Evolutionary conservation across 2,797 vertebrate species (phyloP), one percentile per base, ranked within the genome.

Genomic region (Champsocephalus gunnari): DNA sequence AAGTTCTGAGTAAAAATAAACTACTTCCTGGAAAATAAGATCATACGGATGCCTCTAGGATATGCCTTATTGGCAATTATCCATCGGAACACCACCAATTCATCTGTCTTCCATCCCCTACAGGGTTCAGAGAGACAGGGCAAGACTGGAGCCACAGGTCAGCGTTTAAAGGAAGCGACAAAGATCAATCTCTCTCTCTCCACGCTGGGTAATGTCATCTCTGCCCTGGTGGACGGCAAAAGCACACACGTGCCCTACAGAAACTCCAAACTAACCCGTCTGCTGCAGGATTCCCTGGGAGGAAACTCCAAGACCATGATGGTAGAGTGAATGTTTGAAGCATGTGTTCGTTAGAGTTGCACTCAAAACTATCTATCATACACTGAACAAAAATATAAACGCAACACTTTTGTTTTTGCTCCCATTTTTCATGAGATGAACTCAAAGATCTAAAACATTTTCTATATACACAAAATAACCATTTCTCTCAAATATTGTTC

Each of bases 251-350:
- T 99, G 50, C 98, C 98, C 56, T 99, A 99, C 88, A 96, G 98
- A 64, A 99, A 99, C 87, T 99, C 98, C 56, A 99, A 99, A 87
- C 94, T 99, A 9, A 99, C 98, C 1, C 96, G 98, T 21, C 94
- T 99, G 71, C 95, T 99, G 62, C 98, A 99, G 89, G 98, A 99
- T 86, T 99, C 98, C 0, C 92, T 99, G 2, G 98, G 98, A 59
- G 98, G 98, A 85, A 99, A 99, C 92, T 99, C 98, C 64, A 99
- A 99, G 92, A 99, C 98, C 32, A 99, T 99, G 98, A 99, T 99
- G 98, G 98, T 99, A 93, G 84, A 59, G 62, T 63, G 53, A 56
- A 71, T 45, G n/a, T 66, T 73, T 74, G 24, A 68, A 63, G 6
- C 21, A 13, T 61, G 2, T 9, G 21, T 47, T 38, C 9, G 4